Evolutionary conservation across 2,888 invertebrate species (phyloP), one percentile per base, ranked within the genome.

Genomic region (Eupelmus urozonus): DNA sequence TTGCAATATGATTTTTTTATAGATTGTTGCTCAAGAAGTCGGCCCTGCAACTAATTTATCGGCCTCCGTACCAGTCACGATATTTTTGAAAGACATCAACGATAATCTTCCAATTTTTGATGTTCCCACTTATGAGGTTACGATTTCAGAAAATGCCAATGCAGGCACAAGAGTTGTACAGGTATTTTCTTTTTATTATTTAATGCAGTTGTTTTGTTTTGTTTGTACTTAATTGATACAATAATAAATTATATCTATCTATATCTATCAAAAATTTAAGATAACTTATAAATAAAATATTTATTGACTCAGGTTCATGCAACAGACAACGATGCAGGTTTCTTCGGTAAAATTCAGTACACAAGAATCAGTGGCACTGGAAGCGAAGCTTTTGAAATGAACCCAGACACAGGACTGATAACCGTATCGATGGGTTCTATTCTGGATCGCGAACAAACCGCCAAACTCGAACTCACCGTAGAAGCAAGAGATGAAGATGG

Each of bases 401-500:
- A 98, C 89, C 92, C 94, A 13, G 91, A 93, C 77, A 93, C 94
- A 16, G 98, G 98, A 49, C 88, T 94, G 69, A 94, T 98, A 83
- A 95, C 95, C 4, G 94, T 98, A 42, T 94, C 94, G 45, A 94
- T 93, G 60, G 93, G 94, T 84, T 93, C 94, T 83, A 93, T 93
- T 27, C 94, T 97, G 82, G 98, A 98, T 90, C 93, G 97, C 53
- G 97, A 97, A 91, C 91, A 92, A 45, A 93, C 94, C 90, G 92
- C 94, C 83, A 94, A 94, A 83, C 93, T 96, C 89, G 93, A 94
- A 88, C 92, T 97, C 84, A 93, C 93, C 86, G 95, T 98, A 80
- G 95, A 96, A 91, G 98, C 97, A 80, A 93, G 95, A 82, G 98
- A 98, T 90, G 95, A 95, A 87, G 94, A 96, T 84, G 96, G 96